Evolutionary conservation across 2,113 vertebrate species (phyloP).

Genomic region (Ailurus styani): DNA sequence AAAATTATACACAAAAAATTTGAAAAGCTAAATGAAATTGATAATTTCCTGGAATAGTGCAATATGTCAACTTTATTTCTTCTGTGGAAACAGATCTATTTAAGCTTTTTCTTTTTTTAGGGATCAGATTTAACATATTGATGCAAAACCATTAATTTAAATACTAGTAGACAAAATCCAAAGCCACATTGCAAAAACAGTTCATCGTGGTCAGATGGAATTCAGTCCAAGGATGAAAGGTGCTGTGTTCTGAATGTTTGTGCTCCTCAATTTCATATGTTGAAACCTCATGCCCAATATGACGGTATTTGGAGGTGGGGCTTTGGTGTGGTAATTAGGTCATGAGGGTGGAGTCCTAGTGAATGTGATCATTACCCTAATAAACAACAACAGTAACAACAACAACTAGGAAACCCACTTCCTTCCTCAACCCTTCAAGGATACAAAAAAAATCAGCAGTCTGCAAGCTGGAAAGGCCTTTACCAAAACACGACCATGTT

Average conservation of each 20-base stretch:
- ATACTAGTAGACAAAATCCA: neutral
- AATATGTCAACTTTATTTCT: neutral
- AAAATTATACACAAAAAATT: neutral
- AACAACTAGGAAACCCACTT: neutral
- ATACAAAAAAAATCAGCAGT: neutral
- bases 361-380: neutral
- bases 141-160: neutral
- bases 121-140: neutral
- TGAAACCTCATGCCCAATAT: neutral
- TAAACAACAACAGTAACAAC: neutral
- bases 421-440: neutral
- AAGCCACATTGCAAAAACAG: neutral
- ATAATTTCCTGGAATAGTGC: neutral
- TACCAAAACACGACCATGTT: neutral
- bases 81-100: neutral
- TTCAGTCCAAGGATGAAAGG: neutral
- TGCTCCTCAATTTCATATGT: neutral
- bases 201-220: neutral
- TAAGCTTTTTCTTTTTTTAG: neutral
- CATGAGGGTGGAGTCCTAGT: neutral
- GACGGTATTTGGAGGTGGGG: neutral
- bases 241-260: neutral
- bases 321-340: neutral
- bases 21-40: neutral
- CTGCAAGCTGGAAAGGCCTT: neutral